These are phyloP conservation scores for Mycteria americana DNA, from an alignment of 2,797 vertebrate species.

Conservation along the genomic window DNA sequence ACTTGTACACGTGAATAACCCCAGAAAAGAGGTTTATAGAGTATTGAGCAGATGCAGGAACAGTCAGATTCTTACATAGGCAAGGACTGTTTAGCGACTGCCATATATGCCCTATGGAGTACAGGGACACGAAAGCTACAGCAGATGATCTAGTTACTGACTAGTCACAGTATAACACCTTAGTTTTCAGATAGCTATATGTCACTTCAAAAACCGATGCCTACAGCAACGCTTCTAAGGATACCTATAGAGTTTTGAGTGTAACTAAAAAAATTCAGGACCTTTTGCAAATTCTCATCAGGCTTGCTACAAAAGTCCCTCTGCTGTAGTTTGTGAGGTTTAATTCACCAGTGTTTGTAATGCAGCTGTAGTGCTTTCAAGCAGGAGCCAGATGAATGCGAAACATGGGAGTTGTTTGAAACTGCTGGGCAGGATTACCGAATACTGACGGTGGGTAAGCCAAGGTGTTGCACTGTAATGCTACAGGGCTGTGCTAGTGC, in stretches of 20 bases:
- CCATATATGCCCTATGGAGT: background rate
- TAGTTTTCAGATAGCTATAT: background rate
- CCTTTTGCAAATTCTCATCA: background rate
- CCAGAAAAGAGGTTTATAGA: background rate
- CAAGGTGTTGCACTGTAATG: background rate
- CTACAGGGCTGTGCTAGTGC: background rate
- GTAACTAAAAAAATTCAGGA: background rate
- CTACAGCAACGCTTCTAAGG: background rate
- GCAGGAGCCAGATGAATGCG: background rate
- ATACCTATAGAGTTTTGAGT: background rate
- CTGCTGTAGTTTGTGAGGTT: background rate
- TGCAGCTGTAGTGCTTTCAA: background rate
- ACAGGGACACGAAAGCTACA: background rate
- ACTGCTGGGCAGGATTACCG: background rate
- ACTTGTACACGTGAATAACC: accelerated
- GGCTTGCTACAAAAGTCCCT: background rate
- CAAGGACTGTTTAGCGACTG: background rate
- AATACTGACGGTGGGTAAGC: background rate
- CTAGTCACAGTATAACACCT: background rate
- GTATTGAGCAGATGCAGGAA: background rate
- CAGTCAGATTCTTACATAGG: background rate
- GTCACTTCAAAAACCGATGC: background rate
- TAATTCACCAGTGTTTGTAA: background rate
- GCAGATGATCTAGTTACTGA: background rate
- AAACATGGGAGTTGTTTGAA: background rate